Conservation (phyloP, 2,888 invertebrate genomes). For the Hirtodrosophila alboralis region DNA sequence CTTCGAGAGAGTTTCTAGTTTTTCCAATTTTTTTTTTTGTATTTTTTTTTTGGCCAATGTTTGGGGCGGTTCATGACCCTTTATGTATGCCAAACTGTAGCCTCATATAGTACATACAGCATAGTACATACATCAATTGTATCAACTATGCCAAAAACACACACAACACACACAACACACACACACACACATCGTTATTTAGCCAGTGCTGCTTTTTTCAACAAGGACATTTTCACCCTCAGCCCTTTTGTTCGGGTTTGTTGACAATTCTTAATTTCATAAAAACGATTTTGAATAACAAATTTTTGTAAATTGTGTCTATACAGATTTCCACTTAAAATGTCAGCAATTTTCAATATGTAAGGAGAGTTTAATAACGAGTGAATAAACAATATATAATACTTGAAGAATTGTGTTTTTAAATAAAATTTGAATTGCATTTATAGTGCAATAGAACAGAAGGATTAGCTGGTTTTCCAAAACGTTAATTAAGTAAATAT, state of each 20-base stretch:
- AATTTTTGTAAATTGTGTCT: constrained; percentile 23
- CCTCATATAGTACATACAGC: not conserved
- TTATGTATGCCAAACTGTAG: constrained; percentile 31
- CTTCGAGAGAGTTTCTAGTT: too few species aligned
- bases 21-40: too few species aligned
- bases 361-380: not conserved
- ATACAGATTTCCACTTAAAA: not conserved
- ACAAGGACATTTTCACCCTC: constrained; percentile 1
- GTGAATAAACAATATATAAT: not conserved
- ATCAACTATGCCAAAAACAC: constrained; percentile 29
- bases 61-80: constrained; percentile 31
- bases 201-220: constrained; percentile 23
- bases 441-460: too few species aligned
- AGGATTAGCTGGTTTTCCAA: too few species aligned
- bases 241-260: not conserved
- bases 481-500: too few species aligned
- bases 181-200: constrained; percentile 23
- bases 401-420: not conserved
- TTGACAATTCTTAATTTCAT: constrained; percentile 16
- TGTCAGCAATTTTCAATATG: not conserved
- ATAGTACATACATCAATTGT: constrained; percentile 44
- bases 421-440: too few species aligned
- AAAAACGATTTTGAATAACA: constrained; percentile 40
- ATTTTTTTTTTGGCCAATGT: not conserved
- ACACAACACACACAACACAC: constrained; percentile 14